Base-by-base conservation (phyloP, 2,888 invertebrate genomes). In the Eupithecia abbreviata region DNA sequence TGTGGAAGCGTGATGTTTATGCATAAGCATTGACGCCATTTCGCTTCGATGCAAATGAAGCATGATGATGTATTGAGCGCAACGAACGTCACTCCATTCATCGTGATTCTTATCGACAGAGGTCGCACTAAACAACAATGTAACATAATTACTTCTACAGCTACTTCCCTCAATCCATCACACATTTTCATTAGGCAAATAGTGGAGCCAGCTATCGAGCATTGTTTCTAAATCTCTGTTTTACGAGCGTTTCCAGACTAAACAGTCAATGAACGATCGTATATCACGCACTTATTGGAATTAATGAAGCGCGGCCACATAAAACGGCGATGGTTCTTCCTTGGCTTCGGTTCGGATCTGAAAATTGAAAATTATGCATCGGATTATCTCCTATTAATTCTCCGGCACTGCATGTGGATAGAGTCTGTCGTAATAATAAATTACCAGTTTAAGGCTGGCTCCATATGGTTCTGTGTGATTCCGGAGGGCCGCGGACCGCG, bases 311-410 rank as follows among this genome's bases (percentile, higher is more conserved):
- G n/a, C 71, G 58, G 47, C 47, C 30, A 69, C 69, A 69, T 69
- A 71, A 75, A 47, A 69, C 66, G 58, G 55, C 55, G 9, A 51
- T 71, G 77, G 77, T 75, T 79, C 74, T 76, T 79, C 79, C 75
- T 78, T 70, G 70, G 77, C 76, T 76, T 71, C 74, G 68, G 55
- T 75, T 71, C 73, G 67, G 49, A 70, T 80, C 77, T 70, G 73
- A 81, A 83, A 84, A 69, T 69, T 69, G 69, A 43, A 68, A 69
- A 85, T 85, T 84, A 88, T 85, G 84, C 84, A 75, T 41, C 74
- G 83, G 84, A 86, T 87, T 85, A 87, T 85, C 83, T 83, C 83
- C 83, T 86, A 85, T 88, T 86, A 86, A 86, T 88, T 85, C 82
- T 84, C 83, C 82, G 82, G 81, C 80, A 82, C 83, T 82, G 84